Conservation (phyloP, 1,140 invertebrate genomes). For the Mesaphorura yosii region DNA sequence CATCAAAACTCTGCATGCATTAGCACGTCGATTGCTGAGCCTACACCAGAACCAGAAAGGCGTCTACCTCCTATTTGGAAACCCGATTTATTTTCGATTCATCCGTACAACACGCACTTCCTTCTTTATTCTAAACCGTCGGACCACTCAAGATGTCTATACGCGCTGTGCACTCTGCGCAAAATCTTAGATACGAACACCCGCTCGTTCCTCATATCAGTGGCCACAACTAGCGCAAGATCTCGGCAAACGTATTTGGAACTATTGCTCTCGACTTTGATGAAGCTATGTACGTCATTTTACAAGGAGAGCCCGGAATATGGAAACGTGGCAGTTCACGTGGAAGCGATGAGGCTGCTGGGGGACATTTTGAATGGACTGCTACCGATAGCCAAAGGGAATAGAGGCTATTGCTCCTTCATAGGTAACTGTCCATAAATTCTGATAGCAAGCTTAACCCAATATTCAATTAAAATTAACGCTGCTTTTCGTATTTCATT, state of each 20-base stretch:
- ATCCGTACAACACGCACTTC: constrained; percentile 70
- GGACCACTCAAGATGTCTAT: constrained; percentile 61
- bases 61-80: not conserved
- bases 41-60: no score
- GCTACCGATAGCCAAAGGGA: not conserved
- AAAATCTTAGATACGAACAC: constrained; percentile 62
- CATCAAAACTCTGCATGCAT: not conserved
- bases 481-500: not conserved
- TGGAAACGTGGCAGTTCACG: constrained; percentile 3
- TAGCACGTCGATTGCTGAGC: no score
- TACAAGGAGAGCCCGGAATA: constrained; percentile 42
- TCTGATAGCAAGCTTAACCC: not conserved
- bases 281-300: constrained; percentile 70
- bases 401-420: not conserved
- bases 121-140: constrained; percentile 69
- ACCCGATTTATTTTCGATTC: constrained; percentile 37
- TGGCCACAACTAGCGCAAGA: constrained; percentile 53
- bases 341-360: constrained; percentile 1
- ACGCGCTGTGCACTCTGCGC: constrained; percentile 61
- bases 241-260: constrained; percentile 76
- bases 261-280: constrained; percentile 60
- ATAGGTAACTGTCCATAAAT: not conserved
- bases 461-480: not conserved
- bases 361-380: not conserved
- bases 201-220: constrained; percentile 56